These are phyloP conservation scores for Muscicapa comitata DNA, from an alignment of 2,797 vertebrate species.

Conservation along the genomic window DNA sequence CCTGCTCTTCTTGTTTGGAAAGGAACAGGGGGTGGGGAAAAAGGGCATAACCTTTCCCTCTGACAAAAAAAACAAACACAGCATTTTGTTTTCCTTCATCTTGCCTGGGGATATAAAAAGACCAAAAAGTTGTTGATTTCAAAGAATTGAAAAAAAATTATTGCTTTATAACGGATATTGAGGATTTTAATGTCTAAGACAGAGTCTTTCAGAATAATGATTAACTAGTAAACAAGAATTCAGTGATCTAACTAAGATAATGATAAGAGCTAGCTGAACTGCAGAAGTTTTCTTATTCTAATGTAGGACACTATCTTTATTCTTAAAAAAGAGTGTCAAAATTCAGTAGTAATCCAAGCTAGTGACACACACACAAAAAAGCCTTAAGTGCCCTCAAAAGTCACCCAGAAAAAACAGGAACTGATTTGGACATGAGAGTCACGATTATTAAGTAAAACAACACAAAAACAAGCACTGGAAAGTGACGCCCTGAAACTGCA, in stretches of 20 bases:
- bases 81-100: neutral
- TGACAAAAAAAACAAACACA: neutral
- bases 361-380: neutral
- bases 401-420: neutral
- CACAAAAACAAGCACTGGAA: neutral
- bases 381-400: neutral
- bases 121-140: neutral
- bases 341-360: neutral
- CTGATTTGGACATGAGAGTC: neutral
- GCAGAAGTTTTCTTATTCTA: fast-evolving
- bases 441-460: neutral
- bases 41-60: neutral
- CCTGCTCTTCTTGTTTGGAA: neutral
- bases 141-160: neutral
- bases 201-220: neutral
- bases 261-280: fast-evolving
- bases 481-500: too few species aligned
- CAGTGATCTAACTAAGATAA: fast-evolving
- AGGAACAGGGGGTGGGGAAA: neutral
- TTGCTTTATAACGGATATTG: neutral
- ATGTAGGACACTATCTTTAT: neutral
- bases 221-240: neutral
- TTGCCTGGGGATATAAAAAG: neutral
- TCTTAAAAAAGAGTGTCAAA: neutral
- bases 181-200: neutral